Percentiles rank a stretch among this genome's conserved stretches.
These are phyloP conservation scores for Crocodylus rhombifer DNA, from an alignment of 2,797 vertebrate genomes.

Conservation along the genomic window DNA sequence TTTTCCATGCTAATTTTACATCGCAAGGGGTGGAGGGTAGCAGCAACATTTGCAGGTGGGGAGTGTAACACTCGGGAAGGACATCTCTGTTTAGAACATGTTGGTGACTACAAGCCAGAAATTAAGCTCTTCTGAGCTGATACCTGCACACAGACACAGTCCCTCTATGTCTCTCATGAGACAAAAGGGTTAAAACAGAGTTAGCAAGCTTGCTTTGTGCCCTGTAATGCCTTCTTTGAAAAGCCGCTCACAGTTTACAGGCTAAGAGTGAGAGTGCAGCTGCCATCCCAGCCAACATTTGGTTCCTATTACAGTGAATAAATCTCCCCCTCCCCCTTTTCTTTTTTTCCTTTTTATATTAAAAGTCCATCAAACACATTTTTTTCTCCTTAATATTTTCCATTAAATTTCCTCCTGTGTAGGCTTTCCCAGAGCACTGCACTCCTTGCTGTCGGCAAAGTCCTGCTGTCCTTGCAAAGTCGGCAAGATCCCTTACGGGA, in stretches of 20 bases:
- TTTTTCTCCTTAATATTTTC: constrained; percentile 80
- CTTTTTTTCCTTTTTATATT: constrained; percentile 72
- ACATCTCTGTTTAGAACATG: background rate
- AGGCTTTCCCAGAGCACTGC: constrained; percentile 48
- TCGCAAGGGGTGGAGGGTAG: background rate
- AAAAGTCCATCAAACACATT: constrained; percentile 79
- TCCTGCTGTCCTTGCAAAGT: constrained; percentile 38
- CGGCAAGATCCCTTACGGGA: constrained; percentile 28
- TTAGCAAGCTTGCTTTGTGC: constrained; percentile 22
- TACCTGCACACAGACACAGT: background rate
- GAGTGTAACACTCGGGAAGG: background rate
- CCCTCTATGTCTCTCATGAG: constrained; percentile 4
- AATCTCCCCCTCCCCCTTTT: constrained; percentile 73
- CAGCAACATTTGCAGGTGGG: background rate
- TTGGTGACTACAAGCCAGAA: background rate
- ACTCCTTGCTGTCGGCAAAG: constrained; percentile 50
- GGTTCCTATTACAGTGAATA: constrained; percentile 88
- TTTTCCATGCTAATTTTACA: background rate
- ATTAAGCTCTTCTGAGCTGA: background rate
- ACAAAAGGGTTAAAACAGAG: constrained; percentile 72
- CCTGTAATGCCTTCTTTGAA: constrained; percentile 71
- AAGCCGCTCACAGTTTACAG: constrained; percentile 71
- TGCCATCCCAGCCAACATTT: constrained; percentile 84
- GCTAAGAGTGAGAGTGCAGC: constrained; percentile 77
- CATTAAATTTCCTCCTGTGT: constrained; percentile 68